These are phyloP conservation scores for Gymnopithys bicolor DNA, from an alignment of 2,797 vertebrate species.

Conservation along the genomic window DNA sequence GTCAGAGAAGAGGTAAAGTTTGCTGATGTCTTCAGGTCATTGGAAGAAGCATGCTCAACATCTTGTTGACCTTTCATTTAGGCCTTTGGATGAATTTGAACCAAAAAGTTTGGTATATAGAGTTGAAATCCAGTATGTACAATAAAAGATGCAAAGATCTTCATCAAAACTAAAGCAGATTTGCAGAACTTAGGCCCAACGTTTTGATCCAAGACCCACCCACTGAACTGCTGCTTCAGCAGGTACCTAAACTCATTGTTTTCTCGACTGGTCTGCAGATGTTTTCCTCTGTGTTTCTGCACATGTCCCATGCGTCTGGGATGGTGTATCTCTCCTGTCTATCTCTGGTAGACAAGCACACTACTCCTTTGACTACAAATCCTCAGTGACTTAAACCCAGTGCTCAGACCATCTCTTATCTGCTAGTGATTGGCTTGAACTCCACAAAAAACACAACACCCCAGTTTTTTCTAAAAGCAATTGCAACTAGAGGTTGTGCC, in stretches of 20 bases:
- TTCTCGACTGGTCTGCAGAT: not conserved
- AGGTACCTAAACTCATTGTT: not conserved
- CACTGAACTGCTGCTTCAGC: not conserved
- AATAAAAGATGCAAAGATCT: not conserved
- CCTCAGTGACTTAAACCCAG: not conserved
- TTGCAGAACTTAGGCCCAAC: not conserved
- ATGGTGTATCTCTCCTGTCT: not conserved
- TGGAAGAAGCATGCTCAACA: not conserved
- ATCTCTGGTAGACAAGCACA: not conserved
- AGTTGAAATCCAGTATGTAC: not conserved
- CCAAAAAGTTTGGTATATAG: not conserved
- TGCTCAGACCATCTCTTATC: not conserved
- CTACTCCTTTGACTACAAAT: not conserved
- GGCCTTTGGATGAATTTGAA: not conserved
- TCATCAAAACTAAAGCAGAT: not conserved
- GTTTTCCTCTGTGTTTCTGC: not conserved
- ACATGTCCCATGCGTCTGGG: accelerated
- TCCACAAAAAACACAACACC: not conserved
- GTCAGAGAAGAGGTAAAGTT: not conserved
- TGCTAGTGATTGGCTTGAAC: not conserved
- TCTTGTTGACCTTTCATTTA: not conserved
- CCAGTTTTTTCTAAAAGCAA: not conserved
- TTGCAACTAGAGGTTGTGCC: not conserved
- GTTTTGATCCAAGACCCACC: not conserved
- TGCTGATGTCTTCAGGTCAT: not conserved